Conservation (phyloP, 2,888 invertebrate species). For the Nematopogon swammerdamellus region DNA sequence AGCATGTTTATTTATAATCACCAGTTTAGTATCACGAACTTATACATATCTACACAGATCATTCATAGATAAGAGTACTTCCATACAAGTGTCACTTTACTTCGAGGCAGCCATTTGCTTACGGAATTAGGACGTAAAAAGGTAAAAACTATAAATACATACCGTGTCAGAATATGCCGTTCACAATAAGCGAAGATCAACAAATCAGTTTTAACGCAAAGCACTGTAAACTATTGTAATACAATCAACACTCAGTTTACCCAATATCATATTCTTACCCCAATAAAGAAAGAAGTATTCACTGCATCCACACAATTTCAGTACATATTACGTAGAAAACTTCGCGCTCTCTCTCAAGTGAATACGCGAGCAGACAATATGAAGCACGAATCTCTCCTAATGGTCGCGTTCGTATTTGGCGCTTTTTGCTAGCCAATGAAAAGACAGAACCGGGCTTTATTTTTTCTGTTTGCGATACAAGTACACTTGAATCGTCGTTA, state of each 20-base stretch:
- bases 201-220: no score
- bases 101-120: slow-evolving; percentile 53
- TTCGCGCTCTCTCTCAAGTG: slow-evolving; percentile 37
- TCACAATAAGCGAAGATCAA: no score
- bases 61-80: no score
- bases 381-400: slow-evolving; percentile 28
- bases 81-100: slow-evolving; percentile 31
- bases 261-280: background rate
- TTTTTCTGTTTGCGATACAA: slow-evolving; percentile 37
- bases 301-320: slow-evolving; percentile 52
- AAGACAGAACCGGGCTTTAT: slow-evolving; percentile 35
- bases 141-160: slow-evolving; percentile 33
- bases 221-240: no score
- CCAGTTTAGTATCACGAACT: no score
- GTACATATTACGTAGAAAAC: slow-evolving; percentile 54
- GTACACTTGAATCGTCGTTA: background rate
- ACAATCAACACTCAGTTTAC: no score
- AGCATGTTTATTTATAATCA: no score
- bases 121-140: slow-evolving; percentile 43
- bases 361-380: slow-evolving; percentile 36
- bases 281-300: slow-evolving; percentile 23
- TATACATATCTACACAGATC: no score
- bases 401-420: slow-evolving; percentile 43
- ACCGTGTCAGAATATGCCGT: slow-evolving; percentile 16
- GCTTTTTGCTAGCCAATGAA: slow-evolving; percentile 38